Percentiles rank a stretch among this genome's conserved stretches.
These are phyloP conservation scores for Cremastinae sp. DNA, from an alignment of 2,888 invertebrate species.

Conservation along the genomic window DNA sequence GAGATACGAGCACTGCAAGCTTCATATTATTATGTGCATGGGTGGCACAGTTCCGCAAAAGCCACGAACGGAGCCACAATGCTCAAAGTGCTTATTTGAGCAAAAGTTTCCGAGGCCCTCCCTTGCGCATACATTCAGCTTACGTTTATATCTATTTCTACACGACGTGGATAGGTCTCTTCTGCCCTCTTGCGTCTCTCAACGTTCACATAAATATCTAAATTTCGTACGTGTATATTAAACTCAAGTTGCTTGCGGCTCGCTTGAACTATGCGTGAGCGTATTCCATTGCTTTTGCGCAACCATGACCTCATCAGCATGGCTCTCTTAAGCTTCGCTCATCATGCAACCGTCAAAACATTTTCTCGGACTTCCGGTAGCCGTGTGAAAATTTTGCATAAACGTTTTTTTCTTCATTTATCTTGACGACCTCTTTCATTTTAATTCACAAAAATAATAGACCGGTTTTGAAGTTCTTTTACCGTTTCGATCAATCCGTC, in stretches of 20 bases:
- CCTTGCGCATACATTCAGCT: not conserved
- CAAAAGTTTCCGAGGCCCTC: constrained; percentile 47
- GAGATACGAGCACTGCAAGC: constrained; percentile 7
- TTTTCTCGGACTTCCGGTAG: too few relatives aligned
- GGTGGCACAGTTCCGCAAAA: constrained; percentile 31
- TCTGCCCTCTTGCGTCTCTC: constrained; percentile 11
- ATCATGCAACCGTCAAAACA: too few relatives aligned
- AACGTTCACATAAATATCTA: not conserved
- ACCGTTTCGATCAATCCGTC: too few relatives aligned
- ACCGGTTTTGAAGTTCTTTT: too few relatives aligned
- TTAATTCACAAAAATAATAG: too few relatives aligned
- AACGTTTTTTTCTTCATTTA: too few relatives aligned
- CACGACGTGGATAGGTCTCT: not conserved
- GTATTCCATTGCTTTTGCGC: constrained; percentile 38
- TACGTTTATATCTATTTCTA: constrained; percentile 6
- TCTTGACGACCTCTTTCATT: too few relatives aligned
- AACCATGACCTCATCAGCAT: constrained; percentile 20
- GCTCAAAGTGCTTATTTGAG: constrained; percentile 56
- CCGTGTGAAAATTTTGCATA: too few relatives aligned
- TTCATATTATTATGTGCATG: constrained; percentile 6
- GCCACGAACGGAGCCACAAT: constrained; percentile 47
- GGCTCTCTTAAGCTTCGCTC: too few relatives aligned
- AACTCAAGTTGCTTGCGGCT: not conserved
- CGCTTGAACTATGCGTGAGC: constrained; percentile 16
- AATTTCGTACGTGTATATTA: not conserved